Percentiles rank a stretch among this genome's conserved stretches.
Conservation (phyloP, 2,888 invertebrate genomes). For the Antitype chi region DNA sequence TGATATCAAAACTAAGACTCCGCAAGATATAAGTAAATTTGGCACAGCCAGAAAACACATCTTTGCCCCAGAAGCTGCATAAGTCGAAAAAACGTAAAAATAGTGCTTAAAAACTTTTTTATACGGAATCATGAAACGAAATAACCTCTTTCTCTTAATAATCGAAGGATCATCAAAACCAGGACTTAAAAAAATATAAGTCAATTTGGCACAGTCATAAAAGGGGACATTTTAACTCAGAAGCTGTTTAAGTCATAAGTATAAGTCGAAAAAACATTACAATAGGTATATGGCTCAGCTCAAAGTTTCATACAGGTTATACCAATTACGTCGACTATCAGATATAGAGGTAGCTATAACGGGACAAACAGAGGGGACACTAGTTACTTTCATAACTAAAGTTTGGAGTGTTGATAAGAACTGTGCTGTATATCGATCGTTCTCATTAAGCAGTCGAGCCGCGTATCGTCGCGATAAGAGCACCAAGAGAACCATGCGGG, state of each 20-base stretch:
- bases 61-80: background rate
- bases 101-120: no score
- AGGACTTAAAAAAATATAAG: background rate
- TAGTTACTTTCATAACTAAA: constrained; percentile 80
- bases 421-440: constrained; percentile 76
- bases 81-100: background rate
- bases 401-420: constrained; percentile 88
- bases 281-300: background rate
- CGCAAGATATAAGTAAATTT: no score
- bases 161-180: background rate
- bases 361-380: constrained; percentile 69
- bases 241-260: background rate
- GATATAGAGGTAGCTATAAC: constrained; percentile 28
- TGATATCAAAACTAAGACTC: background rate
- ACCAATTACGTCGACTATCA: constrained; percentile 54
- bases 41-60: background rate
- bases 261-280: background rate
- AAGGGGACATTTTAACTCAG: background rate
- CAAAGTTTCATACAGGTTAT: constrained; percentile 9
- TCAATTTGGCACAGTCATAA: background rate
- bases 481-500: constrained; percentile 79
- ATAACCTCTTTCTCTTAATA: background rate
- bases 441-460: constrained; percentile 83
- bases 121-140: no score
- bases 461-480: constrained; percentile 75